These are phyloP conservation scores for Myrmecophaga tridactyla DNA, from an alignment of 2,113 vertebrate species.

Conservation along the genomic window DNA sequence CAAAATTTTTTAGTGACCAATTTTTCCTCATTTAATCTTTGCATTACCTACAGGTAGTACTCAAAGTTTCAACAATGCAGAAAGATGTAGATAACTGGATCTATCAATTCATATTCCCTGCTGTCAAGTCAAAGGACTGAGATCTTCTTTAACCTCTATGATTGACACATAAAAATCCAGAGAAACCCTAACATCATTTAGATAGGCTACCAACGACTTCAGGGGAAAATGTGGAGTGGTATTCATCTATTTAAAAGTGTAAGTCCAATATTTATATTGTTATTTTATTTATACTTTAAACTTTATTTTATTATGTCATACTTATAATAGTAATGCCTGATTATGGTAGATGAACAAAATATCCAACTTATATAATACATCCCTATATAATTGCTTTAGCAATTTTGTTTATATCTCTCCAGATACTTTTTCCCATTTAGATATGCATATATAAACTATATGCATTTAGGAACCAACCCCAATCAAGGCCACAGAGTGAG, in stretches of 20 bases:
- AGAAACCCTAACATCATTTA: neutral
- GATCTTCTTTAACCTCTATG: neutral
- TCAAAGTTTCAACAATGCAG: neutral
- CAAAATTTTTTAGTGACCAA: neutral
- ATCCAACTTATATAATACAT: neutral
- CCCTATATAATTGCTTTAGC: neutral
- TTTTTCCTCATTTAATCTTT: neutral
- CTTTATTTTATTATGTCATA: neutral
- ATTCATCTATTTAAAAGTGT: neutral
- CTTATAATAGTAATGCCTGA: neutral
- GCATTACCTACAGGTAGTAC: neutral
- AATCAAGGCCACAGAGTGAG: no score
- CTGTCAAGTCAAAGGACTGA: neutral
- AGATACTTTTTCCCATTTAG: neutral
- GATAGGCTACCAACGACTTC: neutral
- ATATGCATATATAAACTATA: neutral
- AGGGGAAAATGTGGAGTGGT: neutral
- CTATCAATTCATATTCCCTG: neutral
- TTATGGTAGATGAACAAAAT: neutral
- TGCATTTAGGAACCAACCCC: neutral
- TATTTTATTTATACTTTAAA: conserved; percentile 28
- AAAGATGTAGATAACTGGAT: neutral
- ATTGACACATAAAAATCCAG: neutral
- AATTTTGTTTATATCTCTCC: neutral
- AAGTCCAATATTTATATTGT: neutral